A percentile compares a stretch with the other conserved stretches of the same genome.
Conservation (phyloP, 2,888 invertebrate genomes). For the Phengaris alcon region DNA sequence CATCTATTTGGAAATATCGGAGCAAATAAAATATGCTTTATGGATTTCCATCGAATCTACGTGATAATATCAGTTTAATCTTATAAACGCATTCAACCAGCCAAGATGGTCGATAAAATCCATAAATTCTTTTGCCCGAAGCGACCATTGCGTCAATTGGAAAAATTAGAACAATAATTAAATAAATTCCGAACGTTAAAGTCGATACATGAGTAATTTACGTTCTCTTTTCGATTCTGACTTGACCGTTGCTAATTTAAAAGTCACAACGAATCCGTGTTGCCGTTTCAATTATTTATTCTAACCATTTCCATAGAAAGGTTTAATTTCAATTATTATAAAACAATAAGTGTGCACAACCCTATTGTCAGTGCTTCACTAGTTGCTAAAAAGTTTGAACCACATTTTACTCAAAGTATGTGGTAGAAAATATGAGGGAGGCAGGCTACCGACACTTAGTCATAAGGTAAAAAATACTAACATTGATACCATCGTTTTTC, state of each 20-base stretch:
- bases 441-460: too few species aligned
- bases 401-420: too few species aligned
- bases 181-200: conserved; percentile 27
- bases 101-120: conserved; percentile 9
- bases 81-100: conserved; percentile 7
- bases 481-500: too few species aligned
- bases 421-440: too few species aligned
- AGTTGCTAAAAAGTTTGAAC: too few species aligned
- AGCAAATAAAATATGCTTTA: neutral
- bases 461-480: too few species aligned
- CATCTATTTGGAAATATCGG: neutral
- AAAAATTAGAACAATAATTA: conserved; percentile 29
- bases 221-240: conserved; percentile 16
- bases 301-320: neutral
- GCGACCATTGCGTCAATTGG: conserved; percentile 10
- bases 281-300: neutral
- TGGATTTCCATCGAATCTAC: conserved; percentile 22
- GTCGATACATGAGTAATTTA: conserved; percentile 27
- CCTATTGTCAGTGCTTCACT: too few species aligned
- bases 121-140: conserved; percentile 16
- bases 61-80: conserved; percentile 18
- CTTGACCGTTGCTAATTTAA: conserved; percentile 29
- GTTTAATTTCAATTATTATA: too few species aligned
- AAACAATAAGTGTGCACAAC: too few species aligned
- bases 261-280: conserved; percentile 22